phyloP scores from a whole-genome alignment of 2,888 invertebrate species.

The Lasioglossum lativentre region DNA sequence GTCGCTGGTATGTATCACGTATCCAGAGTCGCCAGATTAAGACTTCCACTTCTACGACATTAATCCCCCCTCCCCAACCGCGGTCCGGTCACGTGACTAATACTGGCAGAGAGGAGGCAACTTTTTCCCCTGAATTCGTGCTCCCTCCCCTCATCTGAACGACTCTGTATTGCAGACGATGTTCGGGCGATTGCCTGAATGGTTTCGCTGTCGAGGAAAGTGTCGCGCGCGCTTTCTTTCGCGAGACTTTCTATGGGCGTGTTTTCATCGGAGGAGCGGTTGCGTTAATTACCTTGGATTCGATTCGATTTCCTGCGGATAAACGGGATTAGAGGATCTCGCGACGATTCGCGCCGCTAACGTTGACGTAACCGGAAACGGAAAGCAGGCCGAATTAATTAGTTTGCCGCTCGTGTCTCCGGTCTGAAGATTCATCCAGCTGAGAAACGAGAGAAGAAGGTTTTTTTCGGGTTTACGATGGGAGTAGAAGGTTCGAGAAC shows the following conservation, averaged over 20 bases:
- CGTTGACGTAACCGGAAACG: neutral
- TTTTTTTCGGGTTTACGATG: neutral
- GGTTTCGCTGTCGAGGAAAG: neutral
- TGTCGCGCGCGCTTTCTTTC: conserved; percentile 23
- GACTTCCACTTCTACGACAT: no score
- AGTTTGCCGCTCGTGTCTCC: neutral
- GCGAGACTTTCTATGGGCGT: conserved; percentile 32
- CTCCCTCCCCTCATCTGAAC: no score
- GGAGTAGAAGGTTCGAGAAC: neutral
- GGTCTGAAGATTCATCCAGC: neutral
- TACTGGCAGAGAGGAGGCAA: no score
- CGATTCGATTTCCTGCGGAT: neutral
- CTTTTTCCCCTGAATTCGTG: no score
- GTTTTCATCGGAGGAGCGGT: conserved; percentile 12
- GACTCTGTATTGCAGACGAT: no score
- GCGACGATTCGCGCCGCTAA: neutral
- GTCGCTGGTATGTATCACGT: no score
- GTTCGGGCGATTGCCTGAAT: neutral
- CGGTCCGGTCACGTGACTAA: no score
- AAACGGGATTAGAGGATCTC: neutral
- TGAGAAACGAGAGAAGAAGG: neutral
- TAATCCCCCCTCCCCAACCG: no score
- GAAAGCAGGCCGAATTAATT: neutral
- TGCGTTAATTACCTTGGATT: conserved; percentile 26
- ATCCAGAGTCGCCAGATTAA: no score